Percentiles rank a stretch among this genome's conserved stretches.
These are phyloP conservation scores for Trachelus tabidus DNA, from an alignment of 2,888 invertebrate species.

Conservation along the genomic window DNA sequence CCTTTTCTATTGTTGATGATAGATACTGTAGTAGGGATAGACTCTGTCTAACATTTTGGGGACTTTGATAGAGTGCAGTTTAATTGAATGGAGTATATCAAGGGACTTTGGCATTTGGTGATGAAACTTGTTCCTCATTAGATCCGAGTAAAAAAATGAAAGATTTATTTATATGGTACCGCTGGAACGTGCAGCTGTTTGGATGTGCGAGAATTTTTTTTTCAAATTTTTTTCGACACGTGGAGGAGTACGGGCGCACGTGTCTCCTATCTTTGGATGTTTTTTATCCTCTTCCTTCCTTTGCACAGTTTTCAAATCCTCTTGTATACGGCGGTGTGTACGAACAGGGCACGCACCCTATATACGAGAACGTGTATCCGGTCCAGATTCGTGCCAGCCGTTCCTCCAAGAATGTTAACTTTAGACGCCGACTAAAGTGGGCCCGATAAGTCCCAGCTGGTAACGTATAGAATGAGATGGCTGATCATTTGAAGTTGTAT, in stretches of 20 bases:
- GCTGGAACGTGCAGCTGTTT: neutral
- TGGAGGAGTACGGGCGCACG: neutral
- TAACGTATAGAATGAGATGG: neutral
- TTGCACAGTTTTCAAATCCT: neutral
- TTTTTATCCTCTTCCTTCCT: conserved; percentile 2
- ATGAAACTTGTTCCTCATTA: neutral
- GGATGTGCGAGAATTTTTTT: neutral
- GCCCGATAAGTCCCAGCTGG: neutral
- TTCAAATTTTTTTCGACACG: neutral
- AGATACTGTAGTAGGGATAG: neutral
- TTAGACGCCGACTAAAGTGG: neutral
- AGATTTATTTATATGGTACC: neutral
- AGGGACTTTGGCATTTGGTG: neutral
- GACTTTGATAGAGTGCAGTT: neutral
- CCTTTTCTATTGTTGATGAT: neutral
- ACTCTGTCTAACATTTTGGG: neutral
- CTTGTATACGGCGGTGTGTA: neutral
- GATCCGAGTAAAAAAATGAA: neutral
- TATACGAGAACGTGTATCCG: conserved; percentile 2
- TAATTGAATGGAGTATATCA: neutral
- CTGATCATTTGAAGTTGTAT: neutral
- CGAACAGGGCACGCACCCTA: neutral
- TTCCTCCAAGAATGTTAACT: conserved; percentile 1
- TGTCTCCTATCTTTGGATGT: neutral
- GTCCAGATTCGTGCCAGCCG: conserved; percentile 9